Evolutionary conservation across 2,888 invertebrate species (phyloP).

Genomic region (Amphimallon solstitiale): DNA sequence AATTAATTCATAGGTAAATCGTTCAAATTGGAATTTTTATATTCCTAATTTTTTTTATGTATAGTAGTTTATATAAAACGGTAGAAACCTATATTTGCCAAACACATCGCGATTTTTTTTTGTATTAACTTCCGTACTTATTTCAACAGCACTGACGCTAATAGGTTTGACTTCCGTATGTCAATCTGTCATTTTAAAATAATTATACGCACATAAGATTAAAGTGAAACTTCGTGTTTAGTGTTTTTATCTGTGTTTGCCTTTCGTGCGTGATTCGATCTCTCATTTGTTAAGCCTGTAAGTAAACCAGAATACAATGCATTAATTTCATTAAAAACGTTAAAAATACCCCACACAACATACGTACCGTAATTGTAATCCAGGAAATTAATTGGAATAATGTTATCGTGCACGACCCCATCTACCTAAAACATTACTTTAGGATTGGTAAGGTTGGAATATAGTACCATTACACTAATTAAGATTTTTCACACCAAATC

Average conservation of each 20-base stretch:
- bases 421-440: not conserved
- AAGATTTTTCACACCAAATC: too few relatives aligned
- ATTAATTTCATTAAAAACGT: conserved; percentile 26
- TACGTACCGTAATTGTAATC: not conserved
- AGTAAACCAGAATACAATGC: not conserved
- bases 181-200: not conserved
- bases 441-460: too few relatives aligned
- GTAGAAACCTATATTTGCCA: too few relatives aligned
- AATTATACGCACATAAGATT: conserved; percentile 10
- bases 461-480: too few relatives aligned
- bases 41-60: too few relatives aligned
- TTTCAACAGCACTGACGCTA: too few relatives aligned
- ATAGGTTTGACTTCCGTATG: not conserved
- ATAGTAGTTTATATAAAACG: too few relatives aligned
- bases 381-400: not conserved
- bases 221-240: conserved; percentile 19
- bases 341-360: not conserved
- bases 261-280: conserved; percentile 15
- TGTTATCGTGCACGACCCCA: not conserved
- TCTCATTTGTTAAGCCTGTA: conserved; percentile 20
- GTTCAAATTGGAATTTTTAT: too few relatives aligned
- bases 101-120: too few relatives aligned
- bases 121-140: too few relatives aligned
- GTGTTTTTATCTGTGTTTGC: not conserved
- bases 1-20: too few relatives aligned